phyloP scores from a whole-genome alignment of 2,797 vertebrate species.

The Gambelia wislizenii region DNA sequence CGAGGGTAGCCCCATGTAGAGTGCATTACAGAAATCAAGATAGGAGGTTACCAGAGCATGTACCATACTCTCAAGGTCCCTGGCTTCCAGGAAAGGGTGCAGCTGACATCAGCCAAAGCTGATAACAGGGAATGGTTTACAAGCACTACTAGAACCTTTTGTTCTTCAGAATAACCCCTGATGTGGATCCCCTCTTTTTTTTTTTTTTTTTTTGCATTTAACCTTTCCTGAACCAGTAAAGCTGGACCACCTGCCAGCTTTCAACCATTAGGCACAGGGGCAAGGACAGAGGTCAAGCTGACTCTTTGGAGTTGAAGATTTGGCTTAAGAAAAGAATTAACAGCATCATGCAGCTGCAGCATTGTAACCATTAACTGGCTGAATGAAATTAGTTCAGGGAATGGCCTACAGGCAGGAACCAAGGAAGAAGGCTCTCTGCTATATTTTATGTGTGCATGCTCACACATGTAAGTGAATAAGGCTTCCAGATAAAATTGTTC shows the following conservation, averaged over 20 bases:
- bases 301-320: slow-evolving; percentile 24
- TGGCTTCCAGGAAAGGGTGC: too few species aligned
- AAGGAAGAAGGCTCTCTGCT: not conserved
- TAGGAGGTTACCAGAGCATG: too few species aligned
- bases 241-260: slow-evolving; percentile 16
- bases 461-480: not conserved
- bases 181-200: not conserved
- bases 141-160: not conserved
- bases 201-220: slow-evolving; percentile 6
- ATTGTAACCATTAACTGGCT: not conserved
- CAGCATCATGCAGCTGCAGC: not conserved
- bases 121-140: not conserved
- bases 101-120: too few species aligned
- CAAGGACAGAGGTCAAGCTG: slow-evolving; percentile 13
- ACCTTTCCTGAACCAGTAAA: slow-evolving; percentile 36
- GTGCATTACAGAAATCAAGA: too few species aligned
- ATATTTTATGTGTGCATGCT: not conserved
- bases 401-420: not conserved
- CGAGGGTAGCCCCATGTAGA: too few species aligned
- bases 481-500: too few species aligned
- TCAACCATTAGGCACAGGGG: not conserved
- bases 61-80: too few species aligned
- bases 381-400: not conserved
- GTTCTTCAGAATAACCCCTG: not conserved
- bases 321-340: slow-evolving; percentile 18